phyloP scores from a whole-genome alignment of 2,113 vertebrate genomes.

The Crotalus helleri region DNA sequence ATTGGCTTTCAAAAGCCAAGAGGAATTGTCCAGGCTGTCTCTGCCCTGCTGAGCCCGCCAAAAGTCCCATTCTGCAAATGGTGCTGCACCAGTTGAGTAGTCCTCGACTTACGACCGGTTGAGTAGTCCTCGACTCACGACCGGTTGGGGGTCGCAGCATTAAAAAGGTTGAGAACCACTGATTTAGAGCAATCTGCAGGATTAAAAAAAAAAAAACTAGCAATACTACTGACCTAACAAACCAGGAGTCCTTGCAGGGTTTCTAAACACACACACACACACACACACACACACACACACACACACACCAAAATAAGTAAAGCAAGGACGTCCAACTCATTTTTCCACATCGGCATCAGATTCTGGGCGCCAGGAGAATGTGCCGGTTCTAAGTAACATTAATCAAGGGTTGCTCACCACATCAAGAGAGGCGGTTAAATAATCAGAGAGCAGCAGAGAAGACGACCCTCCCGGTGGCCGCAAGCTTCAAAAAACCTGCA shows the following conservation, averaged over 20 bases:
- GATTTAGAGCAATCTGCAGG: not conserved
- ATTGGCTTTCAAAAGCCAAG: too few relatives aligned
- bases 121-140: too few relatives aligned
- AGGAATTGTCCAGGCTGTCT: too few relatives aligned
- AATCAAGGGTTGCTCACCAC: not conserved
- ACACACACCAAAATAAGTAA: not conserved
- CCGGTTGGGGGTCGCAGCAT: too few relatives aligned
- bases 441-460: not conserved
- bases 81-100: too few relatives aligned
- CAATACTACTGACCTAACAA: not conserved
- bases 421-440: not conserved
- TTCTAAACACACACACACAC: too few relatives aligned
- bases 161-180: not conserved
- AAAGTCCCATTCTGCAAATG: too few relatives aligned
- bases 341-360: not conserved
- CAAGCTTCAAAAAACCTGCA: not conserved
- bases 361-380: not conserved
- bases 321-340: not conserved
- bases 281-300: too few relatives aligned
- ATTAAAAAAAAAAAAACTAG: not conserved
- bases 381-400: not conserved
- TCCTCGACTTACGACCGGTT: too few relatives aligned
- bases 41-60: too few relatives aligned
- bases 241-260: not conserved
- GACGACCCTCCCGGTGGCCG: too few relatives aligned